Conservation (phyloP, 2,797 vertebrate species). For the Mormyrus proboscirostris region DNA sequence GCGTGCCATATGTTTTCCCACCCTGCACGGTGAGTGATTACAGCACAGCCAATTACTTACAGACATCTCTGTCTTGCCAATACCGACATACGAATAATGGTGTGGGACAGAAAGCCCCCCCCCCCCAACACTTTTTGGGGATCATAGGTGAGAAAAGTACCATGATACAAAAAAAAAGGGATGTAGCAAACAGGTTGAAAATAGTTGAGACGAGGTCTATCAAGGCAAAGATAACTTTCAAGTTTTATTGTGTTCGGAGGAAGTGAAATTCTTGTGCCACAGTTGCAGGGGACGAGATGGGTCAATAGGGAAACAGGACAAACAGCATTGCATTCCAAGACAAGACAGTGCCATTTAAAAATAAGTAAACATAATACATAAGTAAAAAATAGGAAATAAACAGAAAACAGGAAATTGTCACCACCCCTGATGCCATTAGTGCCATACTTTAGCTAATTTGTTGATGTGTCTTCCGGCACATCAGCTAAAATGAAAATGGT, state of each 20-base stretch:
- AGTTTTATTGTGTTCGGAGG: background rate
- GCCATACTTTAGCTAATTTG: background rate
- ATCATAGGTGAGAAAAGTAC: background rate
- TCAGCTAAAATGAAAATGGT: conserved; percentile 1
- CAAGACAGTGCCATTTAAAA: background rate
- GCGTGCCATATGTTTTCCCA: background rate
- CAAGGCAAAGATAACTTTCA: background rate
- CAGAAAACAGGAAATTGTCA: background rate
- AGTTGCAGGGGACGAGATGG: background rate
- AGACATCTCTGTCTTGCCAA: background rate
- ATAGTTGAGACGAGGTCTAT: background rate
- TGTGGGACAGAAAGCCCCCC: background rate
- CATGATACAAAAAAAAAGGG: background rate
- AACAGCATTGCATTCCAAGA: background rate
- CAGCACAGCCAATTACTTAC: background rate
- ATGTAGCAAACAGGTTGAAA: background rate
- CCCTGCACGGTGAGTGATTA: background rate
- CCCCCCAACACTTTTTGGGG: background rate
- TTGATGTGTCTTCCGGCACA: background rate
- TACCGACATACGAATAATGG: background rate
- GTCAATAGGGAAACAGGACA: background rate
- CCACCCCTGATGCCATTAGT: background rate
- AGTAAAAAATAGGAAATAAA: background rate
- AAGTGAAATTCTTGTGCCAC: background rate
- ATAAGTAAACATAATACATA: background rate